phyloP scores from a whole-genome alignment of 2,113 vertebrate species.

The Hiodon tergisus region DNA sequence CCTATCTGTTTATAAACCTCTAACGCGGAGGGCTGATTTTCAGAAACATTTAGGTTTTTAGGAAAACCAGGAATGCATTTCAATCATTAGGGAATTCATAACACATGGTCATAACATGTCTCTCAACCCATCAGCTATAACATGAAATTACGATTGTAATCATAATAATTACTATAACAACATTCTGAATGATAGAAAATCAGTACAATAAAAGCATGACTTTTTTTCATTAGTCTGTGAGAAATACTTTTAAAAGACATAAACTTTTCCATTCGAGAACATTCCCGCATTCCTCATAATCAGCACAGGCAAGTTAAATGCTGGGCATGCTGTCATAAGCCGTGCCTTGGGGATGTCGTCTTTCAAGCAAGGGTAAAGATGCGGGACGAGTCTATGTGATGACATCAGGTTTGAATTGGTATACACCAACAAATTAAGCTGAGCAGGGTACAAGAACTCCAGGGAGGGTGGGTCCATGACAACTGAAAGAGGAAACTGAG shows the following conservation, averaged over 20 bases:
- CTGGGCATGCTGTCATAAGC: constrained; percentile 23
- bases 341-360: constrained; percentile 24
- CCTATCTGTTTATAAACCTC: constrained; percentile 2
- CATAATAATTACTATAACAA: constrained; percentile 17
- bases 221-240: constrained; percentile 7
- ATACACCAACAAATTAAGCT: neutral
- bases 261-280: constrained; percentile 23
- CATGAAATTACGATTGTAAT: constrained; percentile 1
- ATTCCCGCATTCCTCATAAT: constrained; percentile 27
- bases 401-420: neutral
- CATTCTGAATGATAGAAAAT: constrained; percentile 40
- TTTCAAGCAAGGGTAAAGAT: constrained; percentile 13
- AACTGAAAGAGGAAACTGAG: constrained; percentile 1
- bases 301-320: constrained; percentile 11
- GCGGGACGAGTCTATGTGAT: no score
- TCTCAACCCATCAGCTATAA: constrained; percentile 16
- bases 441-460: neutral
- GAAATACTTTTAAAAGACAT: constrained; percentile 28
- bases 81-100: neutral
- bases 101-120: neutral
- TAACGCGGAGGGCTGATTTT: neutral
- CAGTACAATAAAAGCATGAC: constrained; percentile 36
- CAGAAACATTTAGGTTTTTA: constrained; percentile 9
- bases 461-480: neutral
- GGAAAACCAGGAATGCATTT: constrained; percentile 8